These are phyloP conservation scores for Phymanthus crucifer DNA, from an alignment of 92 coral and sea anemone species.

Conservation along the genomic window DNA sequence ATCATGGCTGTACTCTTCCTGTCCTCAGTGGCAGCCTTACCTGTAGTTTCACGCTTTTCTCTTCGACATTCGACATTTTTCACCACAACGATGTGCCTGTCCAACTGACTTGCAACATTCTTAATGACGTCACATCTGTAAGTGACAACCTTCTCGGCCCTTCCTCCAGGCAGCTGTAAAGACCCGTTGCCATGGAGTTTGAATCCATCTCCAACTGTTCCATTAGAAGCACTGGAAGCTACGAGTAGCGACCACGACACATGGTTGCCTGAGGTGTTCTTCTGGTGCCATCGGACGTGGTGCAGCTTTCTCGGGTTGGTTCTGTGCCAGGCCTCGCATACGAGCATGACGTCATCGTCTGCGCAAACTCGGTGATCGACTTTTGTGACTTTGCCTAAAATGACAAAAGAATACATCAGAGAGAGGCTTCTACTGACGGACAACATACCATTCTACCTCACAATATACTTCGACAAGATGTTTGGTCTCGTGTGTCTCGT, in stretches of 20 bases:
- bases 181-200: conserved; percentile 34
- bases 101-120: background rate
- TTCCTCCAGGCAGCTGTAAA: conserved; percentile 29
- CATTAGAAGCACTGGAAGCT: conserved; percentile 7
- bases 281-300: conserved; percentile 30
- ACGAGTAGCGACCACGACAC: conserved; percentile 17
- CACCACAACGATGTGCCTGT: conserved; percentile 21
- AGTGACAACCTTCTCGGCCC: background rate
- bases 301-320: conserved; percentile 28
- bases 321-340: conserved; percentile 30
- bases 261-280: conserved; percentile 7
- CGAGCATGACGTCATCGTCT: conserved; percentile 21
- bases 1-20: no score
- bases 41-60: conserved; percentile 1
- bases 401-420: background rate
- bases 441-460: background rate
- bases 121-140: conserved; percentile 25
- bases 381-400: conserved; percentile 18
- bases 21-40: background rate
- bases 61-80: conserved; percentile 19
- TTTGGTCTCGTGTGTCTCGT: no score
- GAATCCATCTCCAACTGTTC: conserved; percentile 6
- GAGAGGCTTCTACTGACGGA: background rate
- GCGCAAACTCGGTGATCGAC: conserved; percentile 19
- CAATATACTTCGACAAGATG: no score